Conservation (phyloP, 2,797 vertebrate genomes). For the Eulemur rubriventer region DNA sequence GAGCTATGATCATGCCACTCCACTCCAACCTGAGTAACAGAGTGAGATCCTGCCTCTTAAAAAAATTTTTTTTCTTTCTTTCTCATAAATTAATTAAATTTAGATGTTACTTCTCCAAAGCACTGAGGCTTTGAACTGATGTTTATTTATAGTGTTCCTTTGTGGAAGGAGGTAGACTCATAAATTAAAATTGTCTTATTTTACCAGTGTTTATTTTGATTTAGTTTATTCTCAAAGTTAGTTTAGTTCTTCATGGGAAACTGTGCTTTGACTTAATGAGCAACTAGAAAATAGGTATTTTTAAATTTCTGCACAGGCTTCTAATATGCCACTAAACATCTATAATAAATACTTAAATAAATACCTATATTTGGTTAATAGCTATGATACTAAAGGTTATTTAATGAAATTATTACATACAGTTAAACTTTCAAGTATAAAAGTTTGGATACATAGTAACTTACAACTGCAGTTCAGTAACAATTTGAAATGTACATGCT, state of each 20-base stretch:
- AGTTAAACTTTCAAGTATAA: slow-evolving; percentile 49
- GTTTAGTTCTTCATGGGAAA: slow-evolving; percentile 34
- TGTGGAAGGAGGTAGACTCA: not conserved
- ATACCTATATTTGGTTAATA: slow-evolving; percentile 7
- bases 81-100: slow-evolving; percentile 39
- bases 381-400: slow-evolving; percentile 32
- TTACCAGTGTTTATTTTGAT: slow-evolving; percentile 20
- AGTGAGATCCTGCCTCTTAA: not conserved
- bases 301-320: slow-evolving; percentile 17
- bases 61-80: not conserved
- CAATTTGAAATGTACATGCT: slow-evolving; percentile 40
- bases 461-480: slow-evolving; percentile 29
- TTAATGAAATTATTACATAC: slow-evolving; percentile 38
- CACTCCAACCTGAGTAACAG: not conserved
- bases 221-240: slow-evolving; percentile 53
- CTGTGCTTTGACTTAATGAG: slow-evolving; percentile 37
- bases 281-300: slow-evolving; percentile 39
- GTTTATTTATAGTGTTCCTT: not conserved
- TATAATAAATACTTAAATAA: slow-evolving; percentile 42
- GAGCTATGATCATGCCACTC: not conserved
- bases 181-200: slow-evolving; percentile 52
- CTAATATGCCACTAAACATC: slow-evolving; percentile 5
- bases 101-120: slow-evolving; percentile 12
- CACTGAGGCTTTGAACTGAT: not conserved
- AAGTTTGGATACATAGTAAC: slow-evolving; percentile 53